Base-by-base conservation (phyloP, 2,797 vertebrate genomes). In the Apodemus agrarius region DNA sequence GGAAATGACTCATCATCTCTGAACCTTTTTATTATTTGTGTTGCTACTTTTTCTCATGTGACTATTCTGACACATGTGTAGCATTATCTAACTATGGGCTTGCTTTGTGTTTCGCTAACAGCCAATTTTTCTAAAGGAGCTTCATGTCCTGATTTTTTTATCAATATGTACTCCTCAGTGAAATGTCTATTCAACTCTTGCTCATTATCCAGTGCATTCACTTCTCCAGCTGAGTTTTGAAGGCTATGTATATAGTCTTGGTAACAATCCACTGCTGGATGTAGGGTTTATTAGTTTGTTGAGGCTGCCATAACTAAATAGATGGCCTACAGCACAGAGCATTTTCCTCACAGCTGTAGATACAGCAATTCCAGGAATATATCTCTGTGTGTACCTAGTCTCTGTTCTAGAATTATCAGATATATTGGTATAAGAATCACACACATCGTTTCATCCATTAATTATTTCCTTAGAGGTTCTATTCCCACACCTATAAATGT, bases 61-160 rank as follows among this genome's bases (percentile, higher is more conserved):
- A 65, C 2, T 37, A 52, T 94, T 78, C 4, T 85, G 4, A 26
- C 26, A 72, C 7, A 11, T 37, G 0, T 40, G 0, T 54, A 31
- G 13, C 37, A 13, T 49, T 80, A 88, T 24, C 1, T 75, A 22
- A 22, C 14, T 72, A 19, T 57, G 34, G 43, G 59, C 90, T 96
- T 90, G 59, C 76, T 59, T 46, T 91, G 59, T 9, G 59, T 86
- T 91, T 93, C 93, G 46, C 80, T 69, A 72, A 43, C 46, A 59
- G 24, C 4, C 67, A 63, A 78, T 54, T 34, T 22, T 89, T 19
- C 46, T 83, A 17, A 79, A 79, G 10, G 21, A 40, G 76, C 63
- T 82, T 61, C 61, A 81, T 9, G 57, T n/a, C n/a, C 8, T 63
- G 72, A 59, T 79, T 85, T 13, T 67, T 84, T n/a, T 46, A 84